A percentile compares a stretch with the other conserved stretches of the same genome.
These are phyloP conservation scores for Timandra comae DNA, from an alignment of 2,888 invertebrate species.

Conservation along the genomic window DNA sequence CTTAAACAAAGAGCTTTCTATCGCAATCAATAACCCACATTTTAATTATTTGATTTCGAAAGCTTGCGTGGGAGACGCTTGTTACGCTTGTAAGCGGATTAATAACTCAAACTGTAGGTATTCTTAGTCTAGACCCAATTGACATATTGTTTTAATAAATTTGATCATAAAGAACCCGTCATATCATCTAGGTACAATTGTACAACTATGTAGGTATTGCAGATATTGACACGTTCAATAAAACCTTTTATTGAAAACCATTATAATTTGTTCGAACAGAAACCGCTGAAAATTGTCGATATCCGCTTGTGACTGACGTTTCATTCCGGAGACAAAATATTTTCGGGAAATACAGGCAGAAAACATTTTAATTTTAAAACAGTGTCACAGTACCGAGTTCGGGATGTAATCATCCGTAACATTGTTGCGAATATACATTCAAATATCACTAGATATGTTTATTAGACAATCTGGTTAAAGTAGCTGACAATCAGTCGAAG, in stretches of 20 bases:
- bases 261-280: conserved; percentile 5
- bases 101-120: conserved; percentile 15
- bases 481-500: too few relatives aligned
- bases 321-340: conserved; percentile 33
- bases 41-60: conserved; percentile 26
- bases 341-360: conserved; percentile 3
- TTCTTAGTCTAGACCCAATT: conserved; percentile 17
- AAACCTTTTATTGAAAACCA: too few relatives aligned
- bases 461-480: too few relatives aligned
- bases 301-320: conserved; percentile 32
- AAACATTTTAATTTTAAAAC: conserved; percentile 26
- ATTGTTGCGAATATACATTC: too few relatives aligned
- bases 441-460: too few relatives aligned
- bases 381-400: too few relatives aligned
- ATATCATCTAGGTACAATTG: too few relatives aligned
- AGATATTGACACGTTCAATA: too few relatives aligned
- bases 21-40: conserved; percentile 28
- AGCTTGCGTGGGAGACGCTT: conserved; percentile 28
- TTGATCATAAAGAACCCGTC: too few relatives aligned
- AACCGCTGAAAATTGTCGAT: conserved; percentile 18
- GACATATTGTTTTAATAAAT: too few relatives aligned
- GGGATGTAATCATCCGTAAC: too few relatives aligned
- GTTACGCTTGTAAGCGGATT: conserved; percentile 22
- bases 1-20: conserved; percentile 29
- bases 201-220: too few relatives aligned